Conservation (phyloP, 2,888 invertebrate genomes). For the Pollenia griseotomentosa region DNA sequence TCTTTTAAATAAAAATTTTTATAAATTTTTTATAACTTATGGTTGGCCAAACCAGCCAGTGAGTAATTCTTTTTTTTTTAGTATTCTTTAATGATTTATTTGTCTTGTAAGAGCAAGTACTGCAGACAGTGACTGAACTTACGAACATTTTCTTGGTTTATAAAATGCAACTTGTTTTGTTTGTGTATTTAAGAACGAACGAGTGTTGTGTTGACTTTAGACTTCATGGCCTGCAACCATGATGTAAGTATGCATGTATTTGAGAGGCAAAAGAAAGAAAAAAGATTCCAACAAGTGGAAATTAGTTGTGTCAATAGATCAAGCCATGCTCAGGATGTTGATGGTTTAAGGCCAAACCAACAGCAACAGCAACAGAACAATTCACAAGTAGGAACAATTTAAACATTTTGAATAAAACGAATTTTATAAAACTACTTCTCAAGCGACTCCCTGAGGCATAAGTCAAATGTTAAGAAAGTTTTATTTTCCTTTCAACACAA, state of each 20-base stretch:
- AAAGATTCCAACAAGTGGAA: conserved; percentile 60
- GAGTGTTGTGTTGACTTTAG: conserved; percentile 39
- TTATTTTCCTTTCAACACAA: neutral
- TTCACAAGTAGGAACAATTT: neutral
- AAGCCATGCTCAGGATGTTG: conserved; percentile 52
- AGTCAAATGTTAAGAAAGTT: conserved; percentile 12
- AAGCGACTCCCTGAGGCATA: neutral
- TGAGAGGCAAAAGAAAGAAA: neutral
- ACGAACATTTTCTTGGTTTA: conserved; percentile 37
- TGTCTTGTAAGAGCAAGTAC: conserved; percentile 26
- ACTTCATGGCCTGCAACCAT: conserved; percentile 18
- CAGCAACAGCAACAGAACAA: neutral
- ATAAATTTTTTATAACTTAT: neutral
- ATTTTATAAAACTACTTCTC: neutral
- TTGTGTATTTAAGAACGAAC: conserved; percentile 3
- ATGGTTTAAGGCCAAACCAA: conserved; percentile 2
- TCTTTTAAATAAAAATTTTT: neutral
- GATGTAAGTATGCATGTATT: neutral
- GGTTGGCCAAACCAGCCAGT: neutral
- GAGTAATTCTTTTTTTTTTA: neutral
- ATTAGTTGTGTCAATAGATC: conserved; percentile 73
- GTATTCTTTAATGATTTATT: conserved; percentile 26
- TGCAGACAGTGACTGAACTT: conserved; percentile 25
- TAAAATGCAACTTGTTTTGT: conserved; percentile 30
- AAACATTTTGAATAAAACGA: neutral